Percentiles rank a stretch among this genome's conserved stretches.
phyloP scores from a whole-genome alignment of 1,140 invertebrate species.

The Brachystomella parvula region DNA sequence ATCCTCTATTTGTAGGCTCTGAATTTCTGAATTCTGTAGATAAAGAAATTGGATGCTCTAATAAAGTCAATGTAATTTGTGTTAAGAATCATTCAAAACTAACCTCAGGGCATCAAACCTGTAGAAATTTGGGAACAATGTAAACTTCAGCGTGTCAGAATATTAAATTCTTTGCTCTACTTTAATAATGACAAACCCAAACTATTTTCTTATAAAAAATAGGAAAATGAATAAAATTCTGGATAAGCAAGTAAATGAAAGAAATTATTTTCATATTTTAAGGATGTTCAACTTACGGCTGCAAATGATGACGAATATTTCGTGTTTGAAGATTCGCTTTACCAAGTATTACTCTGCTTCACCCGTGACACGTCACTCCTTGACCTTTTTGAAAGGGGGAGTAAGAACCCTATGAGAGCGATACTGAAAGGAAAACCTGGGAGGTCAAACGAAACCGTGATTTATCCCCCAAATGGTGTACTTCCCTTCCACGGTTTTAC shows the following conservation, averaged over 20 bases:
- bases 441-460: slow-evolving; percentile 52
- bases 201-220: too few relatives aligned
- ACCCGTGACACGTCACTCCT: slow-evolving; percentile 77
- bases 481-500: slow-evolving; percentile 95
- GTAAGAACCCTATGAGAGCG: slow-evolving; percentile 51
- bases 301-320: slow-evolving; percentile 97
- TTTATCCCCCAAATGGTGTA: slow-evolving; percentile 85
- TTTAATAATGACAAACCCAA: too few relatives aligned
- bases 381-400: slow-evolving; percentile 52
- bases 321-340: slow-evolving; percentile 91
- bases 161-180: too few relatives aligned
- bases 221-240: too few relatives aligned
- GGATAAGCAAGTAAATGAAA: too few relatives aligned
- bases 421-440: slow-evolving; percentile 64
- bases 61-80: not conserved
- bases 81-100: not conserved
- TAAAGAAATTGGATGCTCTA: too few relatives aligned
- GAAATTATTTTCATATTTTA: slow-evolving; percentile 35
- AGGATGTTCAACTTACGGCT: slow-evolving; percentile 88
- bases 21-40: too few relatives aligned
- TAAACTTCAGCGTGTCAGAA: too few relatives aligned
- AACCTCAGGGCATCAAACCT: too few relatives aligned
- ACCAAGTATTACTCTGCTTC: slow-evolving; percentile 91
- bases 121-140: too few relatives aligned
- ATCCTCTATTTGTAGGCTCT: too few relatives aligned